Evolutionary conservation across 2,113 vertebrate species (phyloP), one percentile per base, ranked within the genome.

Genomic region (Narcine bancroftii): DNA sequence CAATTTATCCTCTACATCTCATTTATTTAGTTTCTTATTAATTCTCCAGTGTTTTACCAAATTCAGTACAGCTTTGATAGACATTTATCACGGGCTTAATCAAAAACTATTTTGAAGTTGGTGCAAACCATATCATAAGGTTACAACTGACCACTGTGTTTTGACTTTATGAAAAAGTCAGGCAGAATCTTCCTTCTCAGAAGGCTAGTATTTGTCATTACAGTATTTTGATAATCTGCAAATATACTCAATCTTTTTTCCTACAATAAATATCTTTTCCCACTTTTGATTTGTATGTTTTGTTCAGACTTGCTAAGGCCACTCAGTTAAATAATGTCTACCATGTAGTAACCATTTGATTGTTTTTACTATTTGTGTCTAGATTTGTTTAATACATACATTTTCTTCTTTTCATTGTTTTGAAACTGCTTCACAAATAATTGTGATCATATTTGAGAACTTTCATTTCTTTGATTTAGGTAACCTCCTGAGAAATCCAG

Each of bases 401-500:
- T 85, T 21, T 85, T 85, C 29, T 36, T 87, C 56, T 87, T 33
- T 87, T 33, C 60, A 2, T 87, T 56, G 21, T 21, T 1, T 87
- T 21, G 17, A 21, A 87, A 63, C 53, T 63, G 53, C 53, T 36
- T 87, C 50, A 87, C 56, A 87, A 36, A 87, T 60, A 39, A 11
- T 75, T 75, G 81, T 87, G 19, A 26, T 45, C 45, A 29, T 50
- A 79, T 19, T 60, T 53, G 47, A 53, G 47, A 33, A 39, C 93
- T 94, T 91, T 69, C n/a, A 7, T 93, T 72, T 93, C n/a, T 92
- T 93, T 93, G 93, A 92, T 92, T 93, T 47, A 50, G 98, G 98
- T 94, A 97, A 99, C 95, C 95, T 99, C 94, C 97, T 99, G 33
- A 97, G 98, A 95, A 97, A 99, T 94, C 98, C 98, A 24, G 96